Evolutionary conservation across 2,797 vertebrate species (phyloP), one percentile per base, ranked within the genome.

Genomic region (Numenius phaeopus): DNA sequence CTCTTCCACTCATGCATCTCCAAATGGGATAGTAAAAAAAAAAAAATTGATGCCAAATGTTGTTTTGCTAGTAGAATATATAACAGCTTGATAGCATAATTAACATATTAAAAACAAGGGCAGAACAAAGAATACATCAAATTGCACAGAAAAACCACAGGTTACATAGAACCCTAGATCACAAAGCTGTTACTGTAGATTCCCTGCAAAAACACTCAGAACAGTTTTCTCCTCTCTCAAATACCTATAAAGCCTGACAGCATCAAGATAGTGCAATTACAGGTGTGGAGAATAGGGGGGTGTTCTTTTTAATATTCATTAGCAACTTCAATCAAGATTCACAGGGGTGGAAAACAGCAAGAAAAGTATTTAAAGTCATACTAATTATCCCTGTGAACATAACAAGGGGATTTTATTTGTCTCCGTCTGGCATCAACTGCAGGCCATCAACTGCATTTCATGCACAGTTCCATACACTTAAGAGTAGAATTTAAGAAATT

Each of bases 1-100:
- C 90, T 92, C 96, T 96, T 96, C 90, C 95, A 94, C 88, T 94
- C 50, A 62, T 66, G 75, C 75, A 87, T 89, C 84, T 94, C 71
- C 87, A 95, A 97, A 96, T 89, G 78, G 65, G 89, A 80, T 44
- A 87, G 64, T 54, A 44, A 73, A 85, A 69, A 85, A 84, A 66
- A 87, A n/a, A 54, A 65, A 58, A 32, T 4, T 14, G 1, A 88
- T 81, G 90, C 77, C 83, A 96, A 94, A 95, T 95, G 95, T 93
- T 86, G 81, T 88, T 95, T 90, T 90, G 55, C 62, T 50, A 66
- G 62, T 44, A 89, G 66, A 94, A 94, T 90, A 90, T n/a, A 11
- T 46, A 84, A 81, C 69, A 90, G 70, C 70, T 77, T 62, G 83
- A 72, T 26, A 79, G 82, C 66, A 62, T 82, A 94, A 95, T 96